Conservation (phyloP, 2,113 vertebrate species). For the Phocoena sinus region DNA sequence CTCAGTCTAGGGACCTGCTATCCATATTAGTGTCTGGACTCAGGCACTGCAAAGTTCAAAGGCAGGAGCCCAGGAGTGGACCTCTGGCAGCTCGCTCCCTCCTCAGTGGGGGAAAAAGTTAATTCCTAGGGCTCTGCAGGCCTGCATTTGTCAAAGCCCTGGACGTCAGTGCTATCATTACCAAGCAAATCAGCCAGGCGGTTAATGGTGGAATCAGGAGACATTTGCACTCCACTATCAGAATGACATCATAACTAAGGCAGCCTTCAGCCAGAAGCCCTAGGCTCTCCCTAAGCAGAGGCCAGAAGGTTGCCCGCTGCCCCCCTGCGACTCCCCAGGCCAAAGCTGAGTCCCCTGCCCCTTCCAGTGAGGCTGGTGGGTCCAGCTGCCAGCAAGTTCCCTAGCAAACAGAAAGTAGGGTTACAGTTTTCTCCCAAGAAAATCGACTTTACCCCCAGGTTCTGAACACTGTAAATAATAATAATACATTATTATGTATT, state of each 20-base stretch:
- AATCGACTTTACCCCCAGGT: not conserved
- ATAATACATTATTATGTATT: not conserved
- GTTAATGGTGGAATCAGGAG: slow-evolving; percentile 93
- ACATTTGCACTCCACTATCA: slow-evolving; percentile 91
- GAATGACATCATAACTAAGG: slow-evolving; percentile 92
- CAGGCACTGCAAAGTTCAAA: slow-evolving; percentile 8
- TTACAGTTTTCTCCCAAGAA: not conserved
- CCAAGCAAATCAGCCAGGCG: slow-evolving; percentile 90
- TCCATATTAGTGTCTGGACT: not conserved
- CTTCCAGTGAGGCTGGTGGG: not conserved
- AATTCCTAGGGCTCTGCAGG: slow-evolving; percentile 82
- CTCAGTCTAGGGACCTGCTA: not conserved
- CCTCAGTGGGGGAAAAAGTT: slow-evolving; percentile 76
- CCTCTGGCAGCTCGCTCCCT: slow-evolving; percentile 63
- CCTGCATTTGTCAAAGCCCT: slow-evolving; percentile 85
- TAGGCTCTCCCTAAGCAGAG: slow-evolving; percentile 67
- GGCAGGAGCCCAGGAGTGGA: slow-evolving; percentile 33
- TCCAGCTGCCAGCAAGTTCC: slow-evolving; percentile 1
- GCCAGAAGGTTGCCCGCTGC: slow-evolving; percentile 36
- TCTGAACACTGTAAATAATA: slow-evolving; percentile 17
- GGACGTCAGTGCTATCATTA: slow-evolving; percentile 88
- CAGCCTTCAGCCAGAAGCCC: slow-evolving; percentile 83
- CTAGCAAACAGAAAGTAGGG: slow-evolving; percentile 27
- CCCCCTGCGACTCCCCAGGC: slow-evolving; percentile 35
- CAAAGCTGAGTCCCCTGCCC: not conserved